Conservation (phyloP, 1,140 invertebrate species). For the Ips typographus region DNA sequence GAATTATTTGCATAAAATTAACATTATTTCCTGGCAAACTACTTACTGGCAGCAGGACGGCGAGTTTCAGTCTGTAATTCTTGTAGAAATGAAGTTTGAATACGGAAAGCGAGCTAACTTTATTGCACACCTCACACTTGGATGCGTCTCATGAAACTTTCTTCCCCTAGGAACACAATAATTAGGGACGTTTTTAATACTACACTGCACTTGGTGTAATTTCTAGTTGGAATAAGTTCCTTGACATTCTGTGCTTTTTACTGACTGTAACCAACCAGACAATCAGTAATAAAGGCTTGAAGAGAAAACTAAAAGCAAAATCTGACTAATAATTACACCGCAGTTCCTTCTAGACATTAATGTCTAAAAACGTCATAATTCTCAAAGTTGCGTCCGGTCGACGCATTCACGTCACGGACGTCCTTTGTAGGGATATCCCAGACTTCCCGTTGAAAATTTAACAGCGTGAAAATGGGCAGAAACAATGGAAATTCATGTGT, state of each 20-base stretch:
- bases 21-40: constrained; percentile 30
- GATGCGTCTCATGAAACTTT: constrained; percentile 10
- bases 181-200: neutral
- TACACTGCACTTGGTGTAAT: too few relatives aligned
- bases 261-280: too few relatives aligned
- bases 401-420: constrained; percentile 20
- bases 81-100: constrained; percentile 22
- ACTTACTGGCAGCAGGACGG: constrained; percentile 17
- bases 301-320: too few relatives aligned
- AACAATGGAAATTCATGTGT: constrained; percentile 32
- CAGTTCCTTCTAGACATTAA: neutral
- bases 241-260: too few relatives aligned
- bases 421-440: constrained; percentile 26
- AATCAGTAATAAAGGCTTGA: too few relatives aligned
- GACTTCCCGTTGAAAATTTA: constrained; percentile 28
- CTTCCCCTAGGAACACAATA: neutral
- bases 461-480: constrained; percentile 29
- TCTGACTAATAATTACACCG: too few relatives aligned
- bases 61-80: constrained; percentile 17
- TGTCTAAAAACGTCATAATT: constrained; percentile 18
- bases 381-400: constrained; percentile 23
- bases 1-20: constrained; percentile 36
- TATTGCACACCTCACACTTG: constrained; percentile 21
- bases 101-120: constrained; percentile 20
- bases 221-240: too few relatives aligned